A percentile compares a stretch with the other conserved stretches of the same genome.
These are phyloP conservation scores for Eulemur rufifrons DNA, from an alignment of 2,113 vertebrate genomes.

Conservation along the genomic window DNA sequence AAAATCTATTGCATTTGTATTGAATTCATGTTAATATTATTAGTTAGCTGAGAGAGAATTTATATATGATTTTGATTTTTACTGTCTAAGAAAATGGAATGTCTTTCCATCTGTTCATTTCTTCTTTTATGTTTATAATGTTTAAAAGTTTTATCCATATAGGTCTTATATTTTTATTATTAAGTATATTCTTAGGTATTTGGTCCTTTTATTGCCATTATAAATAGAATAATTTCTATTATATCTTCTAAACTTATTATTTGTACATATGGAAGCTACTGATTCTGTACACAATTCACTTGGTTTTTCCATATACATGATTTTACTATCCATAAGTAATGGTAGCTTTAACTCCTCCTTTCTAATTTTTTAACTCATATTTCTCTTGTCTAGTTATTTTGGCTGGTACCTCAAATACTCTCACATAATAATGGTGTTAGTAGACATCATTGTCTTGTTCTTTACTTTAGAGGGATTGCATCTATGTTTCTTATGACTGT, in stretches of 20 bases:
- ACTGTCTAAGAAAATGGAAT: background rate
- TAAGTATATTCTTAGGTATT: background rate
- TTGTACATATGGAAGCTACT: background rate
- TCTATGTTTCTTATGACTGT: background rate
- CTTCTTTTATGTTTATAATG: background rate
- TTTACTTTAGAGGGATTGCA: background rate
- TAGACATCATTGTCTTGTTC: background rate
- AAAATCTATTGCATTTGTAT: background rate
- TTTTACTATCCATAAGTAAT: background rate
- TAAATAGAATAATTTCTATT: background rate
- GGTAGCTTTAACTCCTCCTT: background rate
- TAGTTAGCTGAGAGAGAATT: background rate
- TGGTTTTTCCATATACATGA: background rate
- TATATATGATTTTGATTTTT: background rate
- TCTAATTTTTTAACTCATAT: background rate
- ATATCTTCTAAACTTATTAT: background rate
- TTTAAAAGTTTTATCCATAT: background rate
- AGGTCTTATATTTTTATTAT: background rate
- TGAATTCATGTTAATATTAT: background rate
- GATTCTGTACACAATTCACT: background rate
- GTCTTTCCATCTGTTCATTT: background rate
- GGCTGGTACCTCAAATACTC: background rate
- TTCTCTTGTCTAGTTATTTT: background rate
- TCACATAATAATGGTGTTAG: background rate
- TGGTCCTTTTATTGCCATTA: background rate